Base-by-base conservation (phyloP, 1,140 invertebrate genomes). In the Stenopsyche tienmushanensis region DNA sequence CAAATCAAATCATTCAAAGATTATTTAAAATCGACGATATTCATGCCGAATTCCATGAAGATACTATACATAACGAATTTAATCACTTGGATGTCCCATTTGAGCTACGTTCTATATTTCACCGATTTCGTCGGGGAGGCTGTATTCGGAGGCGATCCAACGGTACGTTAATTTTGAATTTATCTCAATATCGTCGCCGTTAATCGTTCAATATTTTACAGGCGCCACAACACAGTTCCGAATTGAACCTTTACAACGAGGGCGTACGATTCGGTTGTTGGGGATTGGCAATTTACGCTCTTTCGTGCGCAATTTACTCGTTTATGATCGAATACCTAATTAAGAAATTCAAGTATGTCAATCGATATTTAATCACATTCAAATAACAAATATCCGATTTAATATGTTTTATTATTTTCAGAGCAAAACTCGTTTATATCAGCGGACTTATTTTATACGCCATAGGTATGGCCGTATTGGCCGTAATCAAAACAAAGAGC, bases 121-220 rank as follows among this genome's bases (percentile, higher is more conserved):
- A 94, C 92, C 0, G 91, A 94, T 76, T 94, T 92, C 73, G 91
- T 94, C 1, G 92, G 90, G 0, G 90, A 93, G 74, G 85, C 88
- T 3, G 89, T 94, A 3, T 94, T 87, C 72, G 81, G 83, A 9
- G 91, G 91, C 0, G 83, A 91, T 80, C 91, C 90, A 1, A 82
- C 80, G 70, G 85, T 85, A 82, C 79, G 70, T 85, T 85, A 50
- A 18, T 29, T 50, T 50, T 49, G 15, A n/a, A 50, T 20, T 1
- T 45, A 23, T 60, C 39, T 1, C n/a, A 39, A 42, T 23, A 58
- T 34, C 24, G 17, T 15, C 50, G 23, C 3, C 15, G 2, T 53
- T 21, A n/a, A 57, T 8, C 5, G 13, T 5, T 53, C 10, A 57
- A 21, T 41, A 20, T 58, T 39, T 2, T 41, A 58, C 69, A 85